These are phyloP conservation scores for Papilio gigon DNA, from an alignment of 2,888 invertebrate genomes.

Conservation along the genomic window DNA sequence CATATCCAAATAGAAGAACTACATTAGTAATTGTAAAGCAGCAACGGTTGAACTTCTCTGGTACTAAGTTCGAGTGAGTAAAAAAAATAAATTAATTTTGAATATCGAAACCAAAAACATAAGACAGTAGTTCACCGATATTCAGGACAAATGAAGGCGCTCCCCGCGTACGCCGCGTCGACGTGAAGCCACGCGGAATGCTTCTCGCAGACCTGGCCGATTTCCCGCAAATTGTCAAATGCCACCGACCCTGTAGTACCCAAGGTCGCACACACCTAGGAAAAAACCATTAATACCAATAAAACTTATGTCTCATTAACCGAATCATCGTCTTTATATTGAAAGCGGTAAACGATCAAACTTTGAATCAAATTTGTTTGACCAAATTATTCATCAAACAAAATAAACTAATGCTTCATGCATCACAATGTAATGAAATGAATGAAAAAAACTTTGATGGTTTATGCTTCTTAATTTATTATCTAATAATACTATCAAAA, in stretches of 20 bases:
- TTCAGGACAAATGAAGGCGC: slow-evolving; percentile 97
- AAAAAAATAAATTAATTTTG: not conserved
- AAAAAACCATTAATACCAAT: slow-evolving; percentile 7
- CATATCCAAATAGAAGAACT: too few relatives aligned
- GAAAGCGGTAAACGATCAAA: too few relatives aligned
- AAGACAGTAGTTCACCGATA: slow-evolving; percentile 75
- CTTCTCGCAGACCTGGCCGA: slow-evolving; percentile 85
- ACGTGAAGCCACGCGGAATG: slow-evolving; percentile 97
- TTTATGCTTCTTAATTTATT: too few relatives aligned
- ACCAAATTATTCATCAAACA: too few relatives aligned
- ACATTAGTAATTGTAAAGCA: too few relatives aligned
- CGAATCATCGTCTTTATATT: too few relatives aligned
- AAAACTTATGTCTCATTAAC: too few relatives aligned
- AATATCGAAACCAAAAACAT: slow-evolving; percentile 9
- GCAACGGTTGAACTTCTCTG: too few relatives aligned
- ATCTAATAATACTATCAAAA: not conserved
- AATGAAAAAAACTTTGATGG: too few relatives aligned
- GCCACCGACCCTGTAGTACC: slow-evolving; percentile 99
- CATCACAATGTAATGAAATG: too few relatives aligned
- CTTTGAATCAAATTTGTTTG: too few relatives aligned
- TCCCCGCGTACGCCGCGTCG: slow-evolving; percentile 99
- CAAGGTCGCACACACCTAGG: slow-evolving; percentile 95
- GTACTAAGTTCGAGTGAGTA: not conserved
- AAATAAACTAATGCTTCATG: too few relatives aligned
- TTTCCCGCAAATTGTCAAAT: slow-evolving; percentile 93